Evolutionary conservation across 2,113 vertebrate genomes (phyloP), one percentile per base, ranked within the genome.

Genomic region (Neolamprologus longior): DNA sequence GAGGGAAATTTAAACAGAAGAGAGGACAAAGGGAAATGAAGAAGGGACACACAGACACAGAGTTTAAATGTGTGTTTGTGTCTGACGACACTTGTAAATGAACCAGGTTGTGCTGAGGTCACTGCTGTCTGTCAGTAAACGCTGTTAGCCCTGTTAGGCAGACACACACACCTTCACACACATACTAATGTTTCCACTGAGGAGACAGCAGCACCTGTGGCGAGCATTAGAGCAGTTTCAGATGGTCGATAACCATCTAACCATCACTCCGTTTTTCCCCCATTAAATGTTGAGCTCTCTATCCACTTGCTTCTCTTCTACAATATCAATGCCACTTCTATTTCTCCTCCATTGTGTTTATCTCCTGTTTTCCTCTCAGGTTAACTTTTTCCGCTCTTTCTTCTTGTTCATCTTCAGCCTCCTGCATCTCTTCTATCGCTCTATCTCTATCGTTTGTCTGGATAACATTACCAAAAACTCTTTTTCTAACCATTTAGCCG

Each of bases 171-270:
- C 71, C 42, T 28, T 50, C 24, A 55, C 79, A 92, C 40, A 28
- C 40, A 50, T 47, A 78, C 45, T 91, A 35, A 85, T 17, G 89
- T 90, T 81, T 91, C 82, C 40, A 13, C 57, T 55, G 52, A 68
- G 80, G 61, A 86, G 86, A 83, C 89, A 87, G 87, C 86, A 90
- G 87, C 89, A 93, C 88, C 92, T 90, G 86, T 85, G 42, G 24
- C 26, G 9, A 42, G 13, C 84, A 92, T 87, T 80, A 92, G 54
- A 90, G 78, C 76, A 79, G 71, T 82, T 91, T 83, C 71, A 92
- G 53, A 58, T 63, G 73, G 90, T 91, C 89, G 83, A 92, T 91
- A 91, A 47, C 66, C 80, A 66, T 88, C 78, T 85, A 63, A 5
- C 33, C 58, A 55, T 78, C 50, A 15, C 82, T 58, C 17, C 54